Evolutionary conservation across 2,797 vertebrate species (phyloP).

Genomic region (Phrynocephalus guinanensis): DNA sequence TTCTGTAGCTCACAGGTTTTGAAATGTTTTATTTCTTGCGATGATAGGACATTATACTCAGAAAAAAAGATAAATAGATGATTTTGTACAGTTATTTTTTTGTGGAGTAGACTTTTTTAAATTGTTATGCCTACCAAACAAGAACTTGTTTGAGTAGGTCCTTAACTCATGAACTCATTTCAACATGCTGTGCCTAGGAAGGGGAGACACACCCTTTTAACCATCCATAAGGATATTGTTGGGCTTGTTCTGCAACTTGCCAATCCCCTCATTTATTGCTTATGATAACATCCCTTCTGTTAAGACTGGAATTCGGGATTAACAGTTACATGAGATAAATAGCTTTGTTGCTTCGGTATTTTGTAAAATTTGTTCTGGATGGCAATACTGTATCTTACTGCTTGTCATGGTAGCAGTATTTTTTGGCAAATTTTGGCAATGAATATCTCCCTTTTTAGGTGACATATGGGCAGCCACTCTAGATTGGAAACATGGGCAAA

Average conservation of each 20-base stretch:
- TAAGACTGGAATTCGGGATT: not conserved
- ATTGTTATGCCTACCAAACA: not conserved
- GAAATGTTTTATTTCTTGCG: not conserved
- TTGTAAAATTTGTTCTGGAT: slow-evolving; percentile 3
- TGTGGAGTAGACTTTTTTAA: not conserved
- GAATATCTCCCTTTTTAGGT: too few species aligned
- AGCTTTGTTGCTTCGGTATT: not conserved
- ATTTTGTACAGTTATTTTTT: not conserved
- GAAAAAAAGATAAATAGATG: not conserved
- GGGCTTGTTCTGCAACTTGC: slow-evolving; percentile 16
- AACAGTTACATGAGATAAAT: not conserved
- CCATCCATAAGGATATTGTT: not conserved
- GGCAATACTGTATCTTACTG: not conserved
- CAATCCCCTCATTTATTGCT: slow-evolving; percentile 12
- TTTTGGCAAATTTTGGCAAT: too few species aligned
- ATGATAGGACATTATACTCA: not conserved
- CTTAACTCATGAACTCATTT: slow-evolving; percentile 13
- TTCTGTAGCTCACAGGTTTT: not conserved
- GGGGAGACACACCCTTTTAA: not conserved
- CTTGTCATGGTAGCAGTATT: too few species aligned
- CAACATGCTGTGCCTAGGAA: not conserved
- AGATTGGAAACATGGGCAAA: not conserved
- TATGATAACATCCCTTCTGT: fast-evolving
- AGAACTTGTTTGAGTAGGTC: not conserved
- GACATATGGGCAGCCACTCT: too few species aligned